Conservation (phyloP, 2,797 vertebrate species). For the Halcyon smyrnensis region DNA sequence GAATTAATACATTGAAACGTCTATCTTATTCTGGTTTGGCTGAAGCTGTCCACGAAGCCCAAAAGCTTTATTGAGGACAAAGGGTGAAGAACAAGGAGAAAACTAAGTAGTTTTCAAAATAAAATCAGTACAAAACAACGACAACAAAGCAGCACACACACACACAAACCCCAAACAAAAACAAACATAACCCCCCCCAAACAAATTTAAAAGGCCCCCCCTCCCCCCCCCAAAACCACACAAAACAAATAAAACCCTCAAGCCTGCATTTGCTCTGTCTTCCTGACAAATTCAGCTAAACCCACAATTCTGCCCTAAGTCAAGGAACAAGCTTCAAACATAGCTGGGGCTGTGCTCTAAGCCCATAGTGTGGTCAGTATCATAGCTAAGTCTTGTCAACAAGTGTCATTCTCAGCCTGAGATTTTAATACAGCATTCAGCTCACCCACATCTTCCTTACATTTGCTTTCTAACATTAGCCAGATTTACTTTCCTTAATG, state of each 20-base stretch:
- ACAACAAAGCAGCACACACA: too few relatives aligned
- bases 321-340: neutral
- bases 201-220: too few relatives aligned
- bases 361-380: neutral
- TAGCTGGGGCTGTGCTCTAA: neutral
- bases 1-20: neutral
- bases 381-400: neutral
- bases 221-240: too few relatives aligned
- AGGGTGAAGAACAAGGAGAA: neutral
- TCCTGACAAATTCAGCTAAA: neutral
- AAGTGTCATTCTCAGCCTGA: neutral
- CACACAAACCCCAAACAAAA: too few relatives aligned
- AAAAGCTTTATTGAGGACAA: neutral
- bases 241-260: too few relatives aligned
- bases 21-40: neutral
- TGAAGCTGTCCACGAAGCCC: neutral
- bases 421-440: neutral
- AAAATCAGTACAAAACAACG: neutral
- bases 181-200: too few relatives aligned
- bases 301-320: neutral
- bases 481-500: slow-evolving; percentile 72
- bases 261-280: neutral
- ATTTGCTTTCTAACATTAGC: slow-evolving; percentile 60
- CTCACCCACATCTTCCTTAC: neutral
- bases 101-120: neutral